Conservation (phyloP, 30 jellyfish, hydroid and myxozoan species). For the Aurelia sp. region DNA sequence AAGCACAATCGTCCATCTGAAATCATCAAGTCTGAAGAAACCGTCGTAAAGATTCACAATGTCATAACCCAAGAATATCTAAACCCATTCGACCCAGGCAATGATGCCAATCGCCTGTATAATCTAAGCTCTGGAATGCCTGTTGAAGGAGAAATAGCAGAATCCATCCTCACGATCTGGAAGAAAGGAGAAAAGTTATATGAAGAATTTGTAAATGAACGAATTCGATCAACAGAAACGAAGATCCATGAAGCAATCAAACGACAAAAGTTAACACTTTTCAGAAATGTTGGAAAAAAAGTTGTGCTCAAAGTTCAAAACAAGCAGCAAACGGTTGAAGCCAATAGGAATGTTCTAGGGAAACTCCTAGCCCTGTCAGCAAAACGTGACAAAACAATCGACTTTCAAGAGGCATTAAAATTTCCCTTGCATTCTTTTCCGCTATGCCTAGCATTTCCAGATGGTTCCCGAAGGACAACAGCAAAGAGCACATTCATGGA, state of each 20-base stretch:
- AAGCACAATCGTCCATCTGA: slow-evolving; percentile 12
- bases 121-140: slow-evolving; percentile 65
- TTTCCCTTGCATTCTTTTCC: slow-evolving; percentile 35
- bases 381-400: slow-evolving; percentile 38
- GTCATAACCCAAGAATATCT: slow-evolving; percentile 12
- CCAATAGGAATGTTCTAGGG: slow-evolving; percentile 43
- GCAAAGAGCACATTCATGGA: slow-evolving; percentile 48
- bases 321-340: slow-evolving; percentile 36
- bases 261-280: slow-evolving; percentile 25
- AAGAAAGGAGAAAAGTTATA: slow-evolving; percentile 41
- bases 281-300: slow-evolving; percentile 39
- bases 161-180: slow-evolving; percentile 31
- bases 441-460: slow-evolving; percentile 46
- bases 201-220: slow-evolving; percentile 24
- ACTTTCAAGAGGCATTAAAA: slow-evolving; percentile 47
- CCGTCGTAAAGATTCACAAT: slow-evolving; percentile 2
- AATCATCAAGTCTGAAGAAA: slow-evolving; percentile 15
- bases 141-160: slow-evolving; percentile 25
- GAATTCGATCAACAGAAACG: slow-evolving; percentile 6
- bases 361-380: slow-evolving; percentile 61
- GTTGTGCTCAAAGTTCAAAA: slow-evolving; percentile 9
- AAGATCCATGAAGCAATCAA: slow-evolving; percentile 46
- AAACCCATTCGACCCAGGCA: slow-evolving; percentile 41
- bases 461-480: slow-evolving; percentile 64
- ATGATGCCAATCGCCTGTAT: slow-evolving; percentile 29